Base-by-base conservation (phyloP, 2,888 invertebrate genomes). In the Clepsis dumicolana region DNA sequence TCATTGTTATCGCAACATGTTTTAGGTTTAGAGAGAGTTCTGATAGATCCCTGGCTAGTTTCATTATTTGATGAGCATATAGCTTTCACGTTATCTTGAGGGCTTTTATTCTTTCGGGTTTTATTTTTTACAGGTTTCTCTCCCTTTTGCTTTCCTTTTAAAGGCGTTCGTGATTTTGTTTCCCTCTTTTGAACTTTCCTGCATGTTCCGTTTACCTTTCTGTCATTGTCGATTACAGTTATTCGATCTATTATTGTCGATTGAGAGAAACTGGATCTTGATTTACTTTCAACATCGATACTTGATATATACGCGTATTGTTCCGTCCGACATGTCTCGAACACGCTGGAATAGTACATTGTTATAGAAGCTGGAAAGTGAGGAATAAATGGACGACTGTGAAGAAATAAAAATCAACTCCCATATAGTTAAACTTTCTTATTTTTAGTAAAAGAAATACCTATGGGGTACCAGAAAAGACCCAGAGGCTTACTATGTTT, bases 221-320 rank as follows among this genome's bases (percentile, higher is more conserved):
- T 77, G 67, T 84, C 71, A 32, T 86, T 89, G 60, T 87, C 83
- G 64, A 93, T 89, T 8, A 93, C 90, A 0, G 92, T 93, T 27
- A 92, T 76, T 59, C 90, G 85, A 76, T 89, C 91, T 72, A 81
- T 77, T 77, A 91, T 91, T 1, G 89, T 85, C 2, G 85, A 80
- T 48, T 72, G 83, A 8, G 91, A 87, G 68, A 77, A 75, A 70
- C 74, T 78, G 18, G 72, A 53, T 76, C 74, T 38, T 27, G 81
- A 75, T 68, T 78, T 81, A 32, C 75, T 78, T 44, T 84, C 82
- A 48, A 88, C 73, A 66, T 86, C 83, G 64, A 80, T 85, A 71
- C 83, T 87, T 57, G 89, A 87, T 73, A 91, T 87, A 64, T 88
- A 90, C 5, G 90, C 82, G 73, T 88, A 82, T 74, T 92, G 86